Conservation (phyloP, 1,140 invertebrate genomes). For the Sminthurinus signatus region DNA sequence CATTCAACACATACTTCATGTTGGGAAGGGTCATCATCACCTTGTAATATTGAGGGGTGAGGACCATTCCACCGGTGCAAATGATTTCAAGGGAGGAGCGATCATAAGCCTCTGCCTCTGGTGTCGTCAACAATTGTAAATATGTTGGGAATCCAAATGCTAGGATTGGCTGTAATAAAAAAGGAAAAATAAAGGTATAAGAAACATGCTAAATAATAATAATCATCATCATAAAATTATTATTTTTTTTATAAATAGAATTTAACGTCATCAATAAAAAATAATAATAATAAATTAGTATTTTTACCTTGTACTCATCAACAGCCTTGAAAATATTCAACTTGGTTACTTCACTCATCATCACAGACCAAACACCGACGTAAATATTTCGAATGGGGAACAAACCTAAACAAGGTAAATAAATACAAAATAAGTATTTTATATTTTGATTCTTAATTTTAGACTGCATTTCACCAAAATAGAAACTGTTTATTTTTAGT, state of each 20-base stretch:
- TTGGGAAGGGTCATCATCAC: constrained; percentile 24
- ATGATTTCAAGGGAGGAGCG: neutral
- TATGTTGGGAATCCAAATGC: constrained; percentile 22
- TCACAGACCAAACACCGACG: neutral
- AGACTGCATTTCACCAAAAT: no score
- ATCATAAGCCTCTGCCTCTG: constrained; percentile 8
- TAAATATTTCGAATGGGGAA: constrained; percentile 6
- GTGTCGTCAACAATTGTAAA: constrained; percentile 3
- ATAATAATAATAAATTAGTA: neutral
- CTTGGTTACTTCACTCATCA: constrained; percentile 10
- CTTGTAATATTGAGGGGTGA: constrained; percentile 25
- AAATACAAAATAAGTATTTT: no score
- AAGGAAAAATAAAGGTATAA: neutral
- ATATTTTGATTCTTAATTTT: no score
- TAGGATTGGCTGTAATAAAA: constrained; percentile 4
- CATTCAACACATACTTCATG: constrained; percentile 26
- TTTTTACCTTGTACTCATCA: constrained; percentile 28
- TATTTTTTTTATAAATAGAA: neutral
- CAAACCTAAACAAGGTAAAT: neutral
- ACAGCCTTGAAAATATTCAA: constrained; percentile 16
- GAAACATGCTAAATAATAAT: neutral
- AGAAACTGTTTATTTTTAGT: no score
- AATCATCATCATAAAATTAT: neutral
- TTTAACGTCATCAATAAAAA: neutral
- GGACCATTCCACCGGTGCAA: constrained; percentile 23